Evolutionary conservation across 2,113 vertebrate species (phyloP).

Genomic region (Aspiorhynchus laticeps): DNA sequence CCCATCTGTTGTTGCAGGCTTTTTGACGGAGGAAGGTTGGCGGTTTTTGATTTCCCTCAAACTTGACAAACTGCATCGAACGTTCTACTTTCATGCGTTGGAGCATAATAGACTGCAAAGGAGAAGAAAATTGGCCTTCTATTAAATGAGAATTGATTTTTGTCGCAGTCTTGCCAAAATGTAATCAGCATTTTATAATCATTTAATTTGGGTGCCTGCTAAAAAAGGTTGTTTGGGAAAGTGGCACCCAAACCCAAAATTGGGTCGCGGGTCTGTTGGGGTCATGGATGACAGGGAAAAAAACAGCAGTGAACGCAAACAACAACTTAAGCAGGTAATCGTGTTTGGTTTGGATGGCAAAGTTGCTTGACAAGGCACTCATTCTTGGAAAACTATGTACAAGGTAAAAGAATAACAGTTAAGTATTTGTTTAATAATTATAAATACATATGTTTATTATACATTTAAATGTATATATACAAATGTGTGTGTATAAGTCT

Average conservation of each 20-base stretch:
- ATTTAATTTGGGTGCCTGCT: slow-evolving; percentile 13
- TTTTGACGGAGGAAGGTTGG: neutral
- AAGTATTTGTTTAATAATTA: too few species aligned
- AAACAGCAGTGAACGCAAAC: neutral
- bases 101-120: slow-evolving; percentile 5
- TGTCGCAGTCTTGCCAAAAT: slow-evolving; percentile 39
- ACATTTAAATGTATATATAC: too few species aligned
- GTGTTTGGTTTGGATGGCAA: neutral
- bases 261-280: slow-evolving; percentile 19
- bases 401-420: neutral
- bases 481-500: too few species aligned
- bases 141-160: slow-evolving; percentile 56
- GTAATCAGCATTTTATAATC: slow-evolving; percentile 56
- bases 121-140: slow-evolving; percentile 45
- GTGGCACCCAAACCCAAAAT: neutral
- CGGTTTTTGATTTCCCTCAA: slow-evolving; percentile 10
- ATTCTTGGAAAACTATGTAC: neutral
- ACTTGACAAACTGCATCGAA: slow-evolving; percentile 16
- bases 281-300: neutral
- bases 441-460: too few species aligned
- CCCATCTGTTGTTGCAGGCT: slow-evolving; percentile 12
- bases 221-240: slow-evolving; percentile 9
- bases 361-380: neutral
- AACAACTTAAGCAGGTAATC: slow-evolving; percentile 14
- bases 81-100: slow-evolving; percentile 23